Evolutionary conservation across 2,888 invertebrate genomes (phyloP), one percentile per base, ranked within the genome.

Genomic region (Cheilosia impressa): DNA sequence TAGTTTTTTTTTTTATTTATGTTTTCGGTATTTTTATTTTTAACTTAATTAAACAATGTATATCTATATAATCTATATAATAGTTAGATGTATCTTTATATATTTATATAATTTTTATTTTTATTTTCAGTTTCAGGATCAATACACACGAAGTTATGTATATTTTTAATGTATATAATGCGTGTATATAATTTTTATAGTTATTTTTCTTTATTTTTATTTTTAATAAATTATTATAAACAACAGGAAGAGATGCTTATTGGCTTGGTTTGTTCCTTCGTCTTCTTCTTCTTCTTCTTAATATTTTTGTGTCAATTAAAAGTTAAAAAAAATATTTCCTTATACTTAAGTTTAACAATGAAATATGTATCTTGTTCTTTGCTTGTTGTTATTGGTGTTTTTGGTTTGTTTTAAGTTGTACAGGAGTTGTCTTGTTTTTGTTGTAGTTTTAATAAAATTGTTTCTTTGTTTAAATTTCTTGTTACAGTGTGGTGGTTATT

Each of bases 31-130:
- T n/a, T 63, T 55, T 38, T 50, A 6, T 17, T 19, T 63, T 75
- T n/a, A 71, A 80, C 80, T 84, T 84, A 84, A 71, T 34, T 75
- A 80, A 84, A 84, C 84, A 84, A 71, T 84, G 80, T 84, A 84
- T 75, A 80, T 79, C 69, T 75, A 71, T 80, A 75, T 45, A 45
- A 45, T 45, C 45, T 45, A 45, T 45, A 47, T 80, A 65, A 71
- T 80, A 84, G 84, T 75, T 80, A 69, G 63, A 76, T 60, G 53
- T 71, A 55, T 84, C 19, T 80, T 50, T 66, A 50, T 60, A 82
- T 77, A 83, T 63, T 10, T 62, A 63, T 69, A 69, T 62, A 65
- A 43, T 72, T 66, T 58, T 76, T 13, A 7, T 57, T 76, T 60
- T 53, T 58, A n/a, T 63, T 62, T 63, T 77, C 38, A 71, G 53